Evolutionary conservation across 2,888 invertebrate genomes (phyloP).

Genomic region (Cephus sareptanus): DNA sequence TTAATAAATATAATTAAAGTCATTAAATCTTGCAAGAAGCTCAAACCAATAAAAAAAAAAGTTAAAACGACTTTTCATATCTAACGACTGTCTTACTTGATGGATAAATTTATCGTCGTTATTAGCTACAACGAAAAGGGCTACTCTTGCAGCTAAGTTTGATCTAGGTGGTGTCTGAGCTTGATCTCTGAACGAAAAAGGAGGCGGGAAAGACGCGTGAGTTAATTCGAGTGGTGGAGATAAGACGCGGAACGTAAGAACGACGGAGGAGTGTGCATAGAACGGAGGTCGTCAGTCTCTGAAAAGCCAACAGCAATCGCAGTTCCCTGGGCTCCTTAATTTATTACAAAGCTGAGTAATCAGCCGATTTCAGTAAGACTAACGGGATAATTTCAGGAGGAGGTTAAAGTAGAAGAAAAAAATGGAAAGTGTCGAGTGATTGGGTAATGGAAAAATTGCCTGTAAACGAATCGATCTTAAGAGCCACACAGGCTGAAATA

Average conservation of each 20-base stretch:
- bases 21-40: background rate
- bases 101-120: background rate
- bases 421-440: constrained; percentile 12
- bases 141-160: background rate
- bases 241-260: constrained; percentile 29
- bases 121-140: background rate
- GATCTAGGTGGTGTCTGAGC: too few relatives aligned
- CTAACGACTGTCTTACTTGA: background rate
- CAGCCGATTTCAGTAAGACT: background rate
- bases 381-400: background rate
- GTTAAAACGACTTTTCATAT: background rate
- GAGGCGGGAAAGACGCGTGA: constrained; percentile 34
- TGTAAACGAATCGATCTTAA: background rate
- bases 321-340: background rate
- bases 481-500: constrained; percentile 13
- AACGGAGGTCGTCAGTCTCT: constrained; percentile 29
- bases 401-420: constrained; percentile 1
- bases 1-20: background rate
- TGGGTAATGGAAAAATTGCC: constrained; percentile 13
- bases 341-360: background rate
- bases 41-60: background rate
- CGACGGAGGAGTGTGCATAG: constrained; percentile 20
- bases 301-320: constrained; percentile 15
- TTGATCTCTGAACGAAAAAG: constrained; percentile 6
- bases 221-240: constrained; percentile 34